Base-by-base conservation (phyloP, 2,113 vertebrate genomes). In the Dendropsophus ebraccatus region DNA sequence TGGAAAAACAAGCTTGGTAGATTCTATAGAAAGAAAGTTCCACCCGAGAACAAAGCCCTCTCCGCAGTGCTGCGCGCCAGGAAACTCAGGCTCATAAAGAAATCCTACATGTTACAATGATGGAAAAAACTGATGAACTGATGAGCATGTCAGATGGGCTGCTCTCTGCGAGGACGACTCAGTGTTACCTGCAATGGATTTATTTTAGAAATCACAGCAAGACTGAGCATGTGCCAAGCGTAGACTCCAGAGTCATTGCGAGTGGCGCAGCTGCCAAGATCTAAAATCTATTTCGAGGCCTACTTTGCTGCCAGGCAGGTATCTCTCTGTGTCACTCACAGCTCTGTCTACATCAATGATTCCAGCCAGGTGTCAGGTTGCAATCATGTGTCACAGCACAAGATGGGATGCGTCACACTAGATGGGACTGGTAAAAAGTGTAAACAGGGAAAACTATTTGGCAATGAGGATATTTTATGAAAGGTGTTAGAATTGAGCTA, bases 131-230 rank as follows among this genome's bases (percentile, higher is more conserved):
- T 21, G 32, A 47, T 32, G 49, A 60, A 45, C 54, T 60, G 77
- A 37, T 62, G 52, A 58, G 52, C 52, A 79, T 58, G 77, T 80
- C 77, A 41, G 77, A 80, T 80, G 77, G 56, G 21, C 54, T 60
- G 17, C 54, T 79, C 35, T 25, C 32, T 16, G 14, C 41, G 32
- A 62, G 21, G 35, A 79, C 77, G 19, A 37, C 14, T 81, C 35
- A 7, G 13, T 7, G 8, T 19, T 81, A 19, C 8, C 6, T 41
- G 54, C 77, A 80, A 60, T 62, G 54, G 56, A 80, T 80, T n/a
- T 80, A 37, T 60, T 80, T 60, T 35, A 80, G 54, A 62, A 32
- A 35, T 60, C 54, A 80, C 32, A 58, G 77, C 32, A 30, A 52
- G 47, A 28, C 47, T 47, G 50, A 37, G 76, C 21, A n/a, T 58